These are phyloP conservation scores for Spinus olivaceus DNA, from an alignment of 2,797 vertebrate species.

Conservation along the genomic window DNA sequence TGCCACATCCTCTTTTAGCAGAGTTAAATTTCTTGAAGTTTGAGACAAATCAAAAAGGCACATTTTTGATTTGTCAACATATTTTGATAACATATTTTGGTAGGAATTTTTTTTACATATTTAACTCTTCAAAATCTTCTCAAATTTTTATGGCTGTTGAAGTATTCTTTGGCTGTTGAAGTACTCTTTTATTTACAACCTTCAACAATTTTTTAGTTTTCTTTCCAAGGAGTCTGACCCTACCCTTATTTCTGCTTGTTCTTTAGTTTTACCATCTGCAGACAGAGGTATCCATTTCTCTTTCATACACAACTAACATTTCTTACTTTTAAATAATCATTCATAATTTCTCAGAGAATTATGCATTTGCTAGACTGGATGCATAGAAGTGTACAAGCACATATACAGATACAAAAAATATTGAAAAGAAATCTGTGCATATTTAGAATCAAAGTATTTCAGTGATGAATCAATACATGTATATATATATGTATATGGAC, in stretches of 20 bases:
- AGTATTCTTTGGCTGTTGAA: neutral
- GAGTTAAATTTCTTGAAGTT: neutral
- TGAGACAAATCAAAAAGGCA: neutral
- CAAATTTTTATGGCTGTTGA: neutral
- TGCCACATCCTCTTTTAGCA: constrained; percentile 22
- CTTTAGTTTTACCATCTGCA: neutral
- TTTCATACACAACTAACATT: neutral
- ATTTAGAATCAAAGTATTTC: neutral
- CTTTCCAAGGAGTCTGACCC: neutral
- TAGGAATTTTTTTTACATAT: neutral
- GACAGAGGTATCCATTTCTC: neutral
- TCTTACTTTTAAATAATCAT: neutral
- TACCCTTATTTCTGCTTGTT: neutral
- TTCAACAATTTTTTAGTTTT: neutral
- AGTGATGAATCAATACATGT: neutral
- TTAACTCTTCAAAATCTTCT: neutral
- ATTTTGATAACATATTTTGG: neutral
- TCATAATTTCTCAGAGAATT: neutral
- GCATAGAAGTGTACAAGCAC: neutral
- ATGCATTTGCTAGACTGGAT: neutral
- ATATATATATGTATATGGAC: too few relatives aligned
- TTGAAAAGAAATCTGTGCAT: neutral
- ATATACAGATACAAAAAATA: neutral
- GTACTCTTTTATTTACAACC: neutral
- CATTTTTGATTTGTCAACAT: neutral